phyloP scores from a whole-genome alignment of 2,797 vertebrate genomes.

The Anabas testudineus region DNA sequence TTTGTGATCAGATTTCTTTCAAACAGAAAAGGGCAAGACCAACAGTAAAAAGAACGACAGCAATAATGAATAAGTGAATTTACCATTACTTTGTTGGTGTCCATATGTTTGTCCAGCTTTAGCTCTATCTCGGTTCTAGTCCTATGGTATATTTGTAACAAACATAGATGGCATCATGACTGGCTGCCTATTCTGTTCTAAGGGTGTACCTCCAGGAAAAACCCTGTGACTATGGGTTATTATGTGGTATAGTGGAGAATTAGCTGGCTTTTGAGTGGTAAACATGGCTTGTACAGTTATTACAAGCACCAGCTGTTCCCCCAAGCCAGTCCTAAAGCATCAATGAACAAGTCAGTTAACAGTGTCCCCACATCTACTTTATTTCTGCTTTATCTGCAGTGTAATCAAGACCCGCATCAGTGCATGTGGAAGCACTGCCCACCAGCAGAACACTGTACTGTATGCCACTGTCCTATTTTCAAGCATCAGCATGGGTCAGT shows the following conservation, averaged over 20 bases:
- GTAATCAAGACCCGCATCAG: constrained; percentile 20
- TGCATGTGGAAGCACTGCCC: not conserved
- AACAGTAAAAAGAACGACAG: too few relatives aligned
- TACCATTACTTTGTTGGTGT: too few relatives aligned
- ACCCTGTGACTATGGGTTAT: not conserved
- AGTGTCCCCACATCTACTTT: constrained; percentile 4
- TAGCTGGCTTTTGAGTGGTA: not conserved
- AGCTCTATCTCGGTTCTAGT: not conserved
- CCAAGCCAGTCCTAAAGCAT: not conserved
- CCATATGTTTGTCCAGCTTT: not conserved
- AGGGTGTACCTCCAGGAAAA: not conserved
- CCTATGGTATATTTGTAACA: not conserved
- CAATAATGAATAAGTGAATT: too few relatives aligned
- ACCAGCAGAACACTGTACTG: constrained; percentile 17
- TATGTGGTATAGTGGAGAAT: not conserved
- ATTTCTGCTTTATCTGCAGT: constrained; percentile 7
- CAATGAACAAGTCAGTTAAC: constrained; percentile 2
- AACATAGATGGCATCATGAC: too few relatives aligned
- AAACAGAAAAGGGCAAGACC: not conserved
- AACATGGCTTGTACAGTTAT: constrained; percentile 4
- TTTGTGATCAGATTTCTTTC: constrained; percentile 6
- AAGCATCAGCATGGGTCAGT: constrained; percentile 44
- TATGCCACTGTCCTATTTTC: constrained; percentile 54
- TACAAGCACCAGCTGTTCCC: not conserved
- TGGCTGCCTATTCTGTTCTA: too few relatives aligned